These are phyloP conservation scores for Drosophila incognita DNA, from an alignment of 2,888 invertebrate species.

Conservation along the genomic window DNA sequence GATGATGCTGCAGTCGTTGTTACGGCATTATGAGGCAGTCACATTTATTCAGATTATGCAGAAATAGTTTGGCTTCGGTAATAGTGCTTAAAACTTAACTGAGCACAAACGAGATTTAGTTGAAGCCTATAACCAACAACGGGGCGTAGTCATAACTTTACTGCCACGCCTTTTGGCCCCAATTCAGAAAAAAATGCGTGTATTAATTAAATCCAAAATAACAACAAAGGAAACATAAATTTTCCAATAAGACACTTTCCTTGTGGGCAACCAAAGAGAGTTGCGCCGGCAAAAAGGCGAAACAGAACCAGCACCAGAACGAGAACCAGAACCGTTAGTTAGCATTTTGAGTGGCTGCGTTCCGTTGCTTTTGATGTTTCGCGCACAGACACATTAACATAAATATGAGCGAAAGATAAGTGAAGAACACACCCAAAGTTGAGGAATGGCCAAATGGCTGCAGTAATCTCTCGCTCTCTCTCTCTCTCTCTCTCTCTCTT, in stretches of 20 bases:
- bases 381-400: slow-evolving; percentile 72
- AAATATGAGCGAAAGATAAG: slow-evolving; percentile 77
- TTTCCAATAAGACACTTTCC: slow-evolving; percentile 72
- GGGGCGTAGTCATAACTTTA: slow-evolving; percentile 20
- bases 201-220: slow-evolving; percentile 52
- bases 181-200: slow-evolving; percentile 23
- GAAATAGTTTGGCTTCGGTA: slow-evolving; percentile 17
- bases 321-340: slow-evolving; percentile 49
- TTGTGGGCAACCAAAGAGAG: slow-evolving; percentile 23
- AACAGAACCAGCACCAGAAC: slow-evolving; percentile 3
- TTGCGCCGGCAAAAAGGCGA: slow-evolving; percentile 3
- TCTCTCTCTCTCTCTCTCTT: slow-evolving; percentile 16
- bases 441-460: slow-evolving; percentile 46
- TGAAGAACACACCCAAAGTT: slow-evolving; percentile 60
- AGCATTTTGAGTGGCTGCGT: slow-evolving; percentile 46
- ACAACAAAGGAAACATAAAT: slow-evolving; percentile 78
- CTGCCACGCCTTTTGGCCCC: slow-evolving; percentile 23
- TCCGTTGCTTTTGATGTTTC: slow-evolving; percentile 70
- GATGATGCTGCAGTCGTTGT: slow-evolving; percentile 8
- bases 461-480: slow-evolving; percentile 15
- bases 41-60: slow-evolving; percentile 11
- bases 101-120: neutral
- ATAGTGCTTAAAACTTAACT: slow-evolving; percentile 54
- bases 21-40: slow-evolving; percentile 33
- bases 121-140: slow-evolving; percentile 1